A percentile compares a stretch with the other conserved stretches of the same genome.
phyloP scores from a whole-genome alignment of 2,888 invertebrate species.

The Beris morrisii region DNA sequence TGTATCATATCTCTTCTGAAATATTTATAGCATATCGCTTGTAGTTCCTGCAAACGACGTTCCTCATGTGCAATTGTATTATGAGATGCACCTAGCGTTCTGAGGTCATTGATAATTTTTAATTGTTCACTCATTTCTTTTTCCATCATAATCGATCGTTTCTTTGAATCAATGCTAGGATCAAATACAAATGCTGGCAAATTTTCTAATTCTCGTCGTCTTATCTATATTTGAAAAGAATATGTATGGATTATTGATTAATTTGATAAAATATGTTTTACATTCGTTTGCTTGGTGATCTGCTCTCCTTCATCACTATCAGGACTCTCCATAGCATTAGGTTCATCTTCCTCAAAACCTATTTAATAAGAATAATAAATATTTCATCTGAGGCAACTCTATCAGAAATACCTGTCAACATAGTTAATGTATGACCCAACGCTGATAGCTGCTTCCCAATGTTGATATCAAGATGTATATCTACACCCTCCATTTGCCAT shows the following conservation, averaged over 20 bases:
- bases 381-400: background rate
- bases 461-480: conserved; percentile 92
- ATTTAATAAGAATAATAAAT: conserved; percentile 13
- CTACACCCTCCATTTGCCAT: conserved; percentile 99
- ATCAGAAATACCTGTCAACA: conserved; percentile 72
- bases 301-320: conserved; percentile 80
- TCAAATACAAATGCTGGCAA: conserved; percentile 84
- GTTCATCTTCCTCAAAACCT: conserved; percentile 80
- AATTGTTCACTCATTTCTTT: conserved; percentile 98
- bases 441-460: conserved; percentile 95
- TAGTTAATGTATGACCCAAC: conserved; percentile 92
- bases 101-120: conserved; percentile 89
- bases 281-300: conserved; percentile 46
- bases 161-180: conserved; percentile 75
- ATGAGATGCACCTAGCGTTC: conserved; percentile 84
- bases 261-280: conserved; percentile 6
- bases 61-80: conserved; percentile 91
- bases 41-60: conserved; percentile 87
- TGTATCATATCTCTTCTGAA: conserved; percentile 94
- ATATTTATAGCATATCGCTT: conserved; percentile 92
- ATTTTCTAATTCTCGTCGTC: conserved; percentile 70
- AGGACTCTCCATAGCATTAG: conserved; percentile 65
- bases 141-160: conserved; percentile 90
- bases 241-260: background rate
- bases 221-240: conserved; percentile 55